A percentile compares a stretch with the other conserved stretches of the same genome.
phyloP scores from a whole-genome alignment of 2,888 invertebrate species.

The Diaperis boleti region DNA sequence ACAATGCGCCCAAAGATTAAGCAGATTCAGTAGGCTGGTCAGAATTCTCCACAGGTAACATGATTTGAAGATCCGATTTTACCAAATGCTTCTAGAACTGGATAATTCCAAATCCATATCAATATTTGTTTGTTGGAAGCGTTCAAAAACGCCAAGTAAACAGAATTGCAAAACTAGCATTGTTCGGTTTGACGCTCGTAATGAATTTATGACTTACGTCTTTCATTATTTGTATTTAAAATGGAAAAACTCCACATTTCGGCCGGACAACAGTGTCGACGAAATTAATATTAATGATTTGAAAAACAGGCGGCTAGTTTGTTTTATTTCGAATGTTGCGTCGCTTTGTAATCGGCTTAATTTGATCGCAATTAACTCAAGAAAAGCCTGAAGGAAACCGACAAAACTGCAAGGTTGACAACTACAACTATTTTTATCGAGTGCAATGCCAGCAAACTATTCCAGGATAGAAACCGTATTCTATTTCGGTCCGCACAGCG shows the following conservation, averaged over 20 bases:
- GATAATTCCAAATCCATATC: too few relatives aligned
- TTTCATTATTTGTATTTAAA: background rate
- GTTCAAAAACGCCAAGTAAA: background rate
- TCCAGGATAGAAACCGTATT: slow-evolving; percentile 13
- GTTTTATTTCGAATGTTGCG: background rate
- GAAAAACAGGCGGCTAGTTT: background rate
- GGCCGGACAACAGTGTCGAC: background rate
- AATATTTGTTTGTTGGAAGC: too few relatives aligned
- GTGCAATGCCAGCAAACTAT: slow-evolving; percentile 8
- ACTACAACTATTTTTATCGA: slow-evolving; percentile 16
- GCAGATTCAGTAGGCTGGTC: too few relatives aligned
- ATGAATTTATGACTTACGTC: background rate
- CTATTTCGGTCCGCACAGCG: slow-evolving; percentile 20
- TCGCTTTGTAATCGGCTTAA: too few relatives aligned
- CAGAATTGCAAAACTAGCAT: background rate
- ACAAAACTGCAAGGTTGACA: slow-evolving; percentile 13
- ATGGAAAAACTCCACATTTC: background rate
- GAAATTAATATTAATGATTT: background rate
- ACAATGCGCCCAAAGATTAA: too few relatives aligned
- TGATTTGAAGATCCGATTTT: too few relatives aligned
- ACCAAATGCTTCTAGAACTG: too few relatives aligned
- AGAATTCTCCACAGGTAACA: too few relatives aligned
- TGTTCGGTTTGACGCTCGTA: background rate
- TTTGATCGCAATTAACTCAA: too few relatives aligned
- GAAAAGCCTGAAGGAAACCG: too few relatives aligned